Conservation (phyloP, 2,888 invertebrate species). For the Pilophorus perplexus region DNA sequence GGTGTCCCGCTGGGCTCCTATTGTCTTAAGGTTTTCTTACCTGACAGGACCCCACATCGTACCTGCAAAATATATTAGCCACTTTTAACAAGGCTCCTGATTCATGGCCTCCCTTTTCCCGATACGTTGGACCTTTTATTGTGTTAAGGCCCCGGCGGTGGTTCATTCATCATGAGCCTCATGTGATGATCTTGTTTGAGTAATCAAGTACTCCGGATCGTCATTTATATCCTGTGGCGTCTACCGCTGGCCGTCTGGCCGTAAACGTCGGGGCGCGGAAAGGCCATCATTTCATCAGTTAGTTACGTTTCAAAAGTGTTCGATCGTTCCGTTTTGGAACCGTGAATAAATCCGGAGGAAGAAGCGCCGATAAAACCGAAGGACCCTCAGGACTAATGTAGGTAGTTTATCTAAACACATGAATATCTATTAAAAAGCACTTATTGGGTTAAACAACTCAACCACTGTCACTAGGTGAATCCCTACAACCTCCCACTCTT, state of each 20-base stretch:
- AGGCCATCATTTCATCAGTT: slow-evolving; percentile 3
- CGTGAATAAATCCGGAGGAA: neutral
- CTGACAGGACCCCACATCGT: slow-evolving; percentile 30
- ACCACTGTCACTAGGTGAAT: too few species aligned
- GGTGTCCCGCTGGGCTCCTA: slow-evolving; percentile 27
- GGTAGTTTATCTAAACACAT: too few species aligned
- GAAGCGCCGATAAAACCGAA: too few species aligned
- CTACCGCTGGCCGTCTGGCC: slow-evolving; percentile 12
- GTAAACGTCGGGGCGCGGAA: slow-evolving; percentile 6
- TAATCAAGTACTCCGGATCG: slow-evolving; percentile 17
- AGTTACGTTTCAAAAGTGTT: slow-evolving; percentile 10
- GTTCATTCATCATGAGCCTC: slow-evolving; percentile 21
- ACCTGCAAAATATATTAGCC: slow-evolving; percentile 30
- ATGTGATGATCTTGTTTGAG: slow-evolving; percentile 24
- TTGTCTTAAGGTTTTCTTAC: slow-evolving; percentile 27
- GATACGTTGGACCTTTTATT: slow-evolving; percentile 19
- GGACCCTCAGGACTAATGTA: too few species aligned
- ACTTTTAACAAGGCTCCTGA: slow-evolving; percentile 25
- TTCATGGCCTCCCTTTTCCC: slow-evolving; percentile 15
- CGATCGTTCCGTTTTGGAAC: neutral
- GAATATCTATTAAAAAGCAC: too few species aligned
- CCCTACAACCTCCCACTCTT: too few species aligned
- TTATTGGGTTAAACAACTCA: too few species aligned
- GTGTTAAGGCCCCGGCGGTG: slow-evolving; percentile 8
- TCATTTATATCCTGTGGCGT: slow-evolving; percentile 20